phyloP scores from a whole-genome alignment of 2,888 invertebrate species.

The Drosophila siamana region DNA sequence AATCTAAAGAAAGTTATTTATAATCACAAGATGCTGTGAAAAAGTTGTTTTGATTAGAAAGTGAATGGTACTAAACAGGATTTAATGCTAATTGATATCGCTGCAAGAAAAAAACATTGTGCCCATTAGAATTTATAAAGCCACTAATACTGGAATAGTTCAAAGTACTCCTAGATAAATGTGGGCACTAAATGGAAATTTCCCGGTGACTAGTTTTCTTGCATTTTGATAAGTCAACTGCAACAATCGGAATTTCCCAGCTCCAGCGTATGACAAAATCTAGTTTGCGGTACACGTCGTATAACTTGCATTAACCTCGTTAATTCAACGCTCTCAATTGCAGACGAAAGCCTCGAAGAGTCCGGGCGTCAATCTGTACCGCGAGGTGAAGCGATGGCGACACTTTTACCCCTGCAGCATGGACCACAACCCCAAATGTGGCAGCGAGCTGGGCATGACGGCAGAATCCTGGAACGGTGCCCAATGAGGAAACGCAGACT shows the following conservation, averaged over 20 bases:
- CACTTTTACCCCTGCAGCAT: conserved; percentile 85
- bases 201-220: background rate
- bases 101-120: background rate
- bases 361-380: conserved; percentile 86
- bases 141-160: background rate
- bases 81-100: background rate
- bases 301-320: background rate
- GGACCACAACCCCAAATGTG: conserved; percentile 76
- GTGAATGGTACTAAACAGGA: background rate
- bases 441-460: conserved; percentile 81
- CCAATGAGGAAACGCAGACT: conserved; percentile 52
- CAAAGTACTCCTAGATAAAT: background rate
- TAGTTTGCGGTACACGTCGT: background rate
- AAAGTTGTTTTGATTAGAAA: background rate
- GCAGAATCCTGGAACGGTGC: conserved; percentile 74
- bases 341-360: conserved; percentile 85
- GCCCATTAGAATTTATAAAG: background rate
- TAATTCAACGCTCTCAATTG: too few species aligned
- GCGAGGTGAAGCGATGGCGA: conserved; percentile 86
- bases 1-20: background rate
- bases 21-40: background rate
- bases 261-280: too few species aligned
- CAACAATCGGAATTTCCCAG: background rate
- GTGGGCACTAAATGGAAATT: background rate
- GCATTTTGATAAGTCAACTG: background rate